Evolutionary conservation across 2,113 vertebrate species (phyloP), one percentile per base, ranked within the genome.

Genomic region (Paraplagusia blochii): DNA sequence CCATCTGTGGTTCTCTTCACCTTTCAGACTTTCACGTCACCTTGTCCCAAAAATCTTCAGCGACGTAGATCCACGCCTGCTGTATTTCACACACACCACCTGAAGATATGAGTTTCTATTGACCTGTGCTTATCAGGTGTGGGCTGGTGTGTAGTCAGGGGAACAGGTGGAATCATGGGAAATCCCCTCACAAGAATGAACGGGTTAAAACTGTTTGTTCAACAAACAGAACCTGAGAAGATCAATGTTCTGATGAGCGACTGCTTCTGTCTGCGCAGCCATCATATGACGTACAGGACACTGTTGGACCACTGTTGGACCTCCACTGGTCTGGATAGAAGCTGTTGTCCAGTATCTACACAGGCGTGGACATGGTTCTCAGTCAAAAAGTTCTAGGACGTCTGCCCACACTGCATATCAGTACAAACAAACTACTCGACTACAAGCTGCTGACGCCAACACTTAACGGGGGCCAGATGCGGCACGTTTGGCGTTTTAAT

Each of bases 251-350:
- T 57, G 52, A 76, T 48, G 63, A 66, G 56, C 6, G 7, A 55
- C 54, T 57, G 12, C 10, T 39, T 66, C 46, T 6, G 33, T 64
- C 44, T 19, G 38, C 17, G 4, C 7, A 17, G 51, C 14, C 1
- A 3, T 19, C 43, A 53, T 49, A 22, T 57, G 48, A 60, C 48
- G 19, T 55, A 56, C 36, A 36, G 62, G n/a, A 73, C 59, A 54
- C 35, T 17, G 36, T 36, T 68, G 15, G 55, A 66, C 72, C 9
- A 36, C 11, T 7, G 7, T 9, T 46, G 61, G 5, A 18, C 15
- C 29, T 61, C 66, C 66, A 62, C 77, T 76, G 59, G 0, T 59
- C 44, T 43, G 17, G 59, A 51, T 55, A 76, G 57, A 79, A 75
- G 73, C 40, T 16, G 16, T 48, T 15, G 53, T 54, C 0, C 35